Percentiles rank a stretch among this genome's conserved stretches.
These are phyloP conservation scores for Pseudanteris insignis DNA, from an alignment of 2,888 invertebrate species.

Conservation along the genomic window DNA sequence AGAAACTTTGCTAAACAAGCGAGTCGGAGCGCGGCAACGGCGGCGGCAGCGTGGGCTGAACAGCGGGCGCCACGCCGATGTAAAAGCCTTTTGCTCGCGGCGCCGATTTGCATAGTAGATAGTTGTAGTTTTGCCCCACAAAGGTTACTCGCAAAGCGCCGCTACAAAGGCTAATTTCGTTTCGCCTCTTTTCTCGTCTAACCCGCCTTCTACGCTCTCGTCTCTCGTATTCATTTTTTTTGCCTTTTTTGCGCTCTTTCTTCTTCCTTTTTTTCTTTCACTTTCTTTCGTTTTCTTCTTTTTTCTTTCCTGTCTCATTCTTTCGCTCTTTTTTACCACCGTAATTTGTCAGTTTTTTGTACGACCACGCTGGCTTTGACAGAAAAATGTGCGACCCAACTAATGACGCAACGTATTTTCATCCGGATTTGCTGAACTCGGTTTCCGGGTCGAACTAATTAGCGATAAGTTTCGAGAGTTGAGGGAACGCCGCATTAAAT, in stretches of 20 bases:
- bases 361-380: conserved; percentile 17
- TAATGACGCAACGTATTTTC: conserved; percentile 28
- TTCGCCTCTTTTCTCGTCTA: conserved; percentile 32
- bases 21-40: conserved; percentile 10
- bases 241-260: background rate
- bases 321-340: no score
- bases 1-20: conserved; percentile 40
- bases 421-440: conserved; percentile 5
- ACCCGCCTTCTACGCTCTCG: conserved; percentile 5
- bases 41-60: conserved; percentile 27
- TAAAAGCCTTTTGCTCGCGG: conserved; percentile 44
- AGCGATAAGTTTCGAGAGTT: conserved; percentile 4
- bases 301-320: background rate
- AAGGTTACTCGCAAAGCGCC: conserved; percentile 43
- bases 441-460: conserved; percentile 19
- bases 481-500: background rate
- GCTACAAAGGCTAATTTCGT: conserved; percentile 43
- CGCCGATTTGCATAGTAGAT: conserved; percentile 45
- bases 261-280: conserved; percentile 7
- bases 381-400: conserved; percentile 11
- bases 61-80: conserved; percentile 38
- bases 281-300: background rate
- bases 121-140: conserved; percentile 44
- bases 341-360: conserved; percentile 14
- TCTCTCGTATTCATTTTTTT: background rate